A percentile compares a stretch with the other conserved stretches of the same genome.
Evolutionary conservation across 1,140 invertebrate species (phyloP).

Genomic region (Heliothis virescens): DNA sequence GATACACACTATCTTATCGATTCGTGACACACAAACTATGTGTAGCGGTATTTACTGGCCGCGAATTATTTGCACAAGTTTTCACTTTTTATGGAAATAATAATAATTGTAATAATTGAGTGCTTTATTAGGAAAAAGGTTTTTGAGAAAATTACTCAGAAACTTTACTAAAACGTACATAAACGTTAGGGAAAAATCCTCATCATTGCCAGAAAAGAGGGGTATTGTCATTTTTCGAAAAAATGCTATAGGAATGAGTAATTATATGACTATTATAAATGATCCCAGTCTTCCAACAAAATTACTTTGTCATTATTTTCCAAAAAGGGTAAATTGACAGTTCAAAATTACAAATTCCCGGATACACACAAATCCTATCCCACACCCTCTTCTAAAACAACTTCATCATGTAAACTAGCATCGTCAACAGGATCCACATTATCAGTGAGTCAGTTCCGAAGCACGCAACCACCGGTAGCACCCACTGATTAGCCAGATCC

Average conservation of each 20-base stretch:
- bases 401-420: background rate
- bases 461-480: background rate
- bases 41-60: background rate
- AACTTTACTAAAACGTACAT: too few species aligned
- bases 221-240: too few species aligned
- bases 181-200: too few species aligned
- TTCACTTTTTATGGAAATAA: conserved; percentile 28
- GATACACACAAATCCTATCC: background rate
- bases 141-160: too few species aligned
- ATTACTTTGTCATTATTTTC: too few species aligned
- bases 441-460: conserved; percentile 6
- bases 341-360: too few species aligned
- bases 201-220: too few species aligned
- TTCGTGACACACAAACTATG: conserved; percentile 12
- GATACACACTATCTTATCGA: conserved; percentile 30
- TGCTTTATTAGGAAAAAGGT: background rate
- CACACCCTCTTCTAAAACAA: background rate
- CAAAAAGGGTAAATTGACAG: too few species aligned
- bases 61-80: conserved; percentile 28
- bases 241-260: too few species aligned
- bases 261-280: too few species aligned
- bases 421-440: background rate
- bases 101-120: background rate
- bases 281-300: too few species aligned
- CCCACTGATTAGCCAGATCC: conserved; percentile 9